Base-by-base conservation (phyloP, 1,140 invertebrate species). In the Yoshiicerus persimilis region DNA sequence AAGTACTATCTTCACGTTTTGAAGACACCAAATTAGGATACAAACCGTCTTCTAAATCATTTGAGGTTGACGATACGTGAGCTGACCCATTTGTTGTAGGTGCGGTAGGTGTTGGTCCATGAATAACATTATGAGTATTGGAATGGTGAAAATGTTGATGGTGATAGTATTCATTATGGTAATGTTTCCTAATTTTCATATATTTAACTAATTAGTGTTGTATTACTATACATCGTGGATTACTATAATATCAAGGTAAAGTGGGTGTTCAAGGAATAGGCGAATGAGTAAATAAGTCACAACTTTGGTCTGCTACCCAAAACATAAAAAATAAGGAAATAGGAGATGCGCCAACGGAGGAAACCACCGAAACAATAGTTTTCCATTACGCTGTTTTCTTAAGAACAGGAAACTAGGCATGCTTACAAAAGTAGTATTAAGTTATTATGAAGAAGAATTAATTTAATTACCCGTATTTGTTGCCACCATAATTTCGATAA, bases 161-260 rank as follows among this genome's bases (percentile, higher is more conserved):
- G 75, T 80, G 75, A 34, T 80, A 80, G 75, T 80, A 80, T n/a
- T 80, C 75, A 3, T 80, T 80, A 80, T 80, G 75, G 32, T 80
- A 80, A 80, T 80, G 34, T 80, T 80, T 80, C 75, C 75, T 80
- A 80, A 80, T 80, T 80, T n/a, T 34, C 20, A 80, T 80, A 80
- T 34, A 80, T 70, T 30, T 27, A 8, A 80, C 75, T 80, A 36
- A 80, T 80, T 80, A 36, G 75, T 34, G 20, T 80, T 34, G 23
- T 36, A 75, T 30, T 75, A 34, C 16, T 80, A n/a, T 36, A 32
- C 10, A 9, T 13, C 23, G 4, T 34, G 34, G 70, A 80, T 80
- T 38, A 30, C 23, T 11, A 30, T 4, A 38, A 80, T 16, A 30
- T 11, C 10, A 11, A 25, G 25, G n/a, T n/a, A n/a, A 11, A 25